A percentile compares a stretch with the other conserved stretches of the same genome.
These are phyloP conservation scores for Pempheris klunzingeri DNA, from an alignment of 2,797 vertebrate genomes.

Conservation along the genomic window DNA sequence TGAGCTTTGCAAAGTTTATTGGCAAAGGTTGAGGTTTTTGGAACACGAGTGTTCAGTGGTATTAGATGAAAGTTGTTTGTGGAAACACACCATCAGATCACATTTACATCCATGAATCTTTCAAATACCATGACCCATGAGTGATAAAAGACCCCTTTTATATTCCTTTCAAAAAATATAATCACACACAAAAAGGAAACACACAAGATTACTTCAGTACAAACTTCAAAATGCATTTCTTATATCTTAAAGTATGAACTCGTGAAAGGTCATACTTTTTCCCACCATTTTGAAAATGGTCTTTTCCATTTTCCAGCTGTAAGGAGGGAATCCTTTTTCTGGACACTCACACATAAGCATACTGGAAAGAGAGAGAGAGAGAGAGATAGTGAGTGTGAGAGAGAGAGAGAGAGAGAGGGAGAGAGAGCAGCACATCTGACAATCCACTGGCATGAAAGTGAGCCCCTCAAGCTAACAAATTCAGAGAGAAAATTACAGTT, in stretches of 20 bases:
- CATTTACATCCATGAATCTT: conserved; percentile 50
- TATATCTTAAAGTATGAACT: conserved; percentile 8
- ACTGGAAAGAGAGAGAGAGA: conserved; percentile 78
- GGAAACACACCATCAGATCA: conserved; percentile 58
- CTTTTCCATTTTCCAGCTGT: conserved; percentile 57
- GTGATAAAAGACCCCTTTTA: conserved; percentile 1
- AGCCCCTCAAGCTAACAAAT: conserved; percentile 85
- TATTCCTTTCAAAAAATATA: background rate
- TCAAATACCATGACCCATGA: conserved; percentile 18
- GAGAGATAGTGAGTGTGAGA: conserved; percentile 78
- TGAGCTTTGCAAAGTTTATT: conserved; percentile 67
- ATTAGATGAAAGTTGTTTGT: conserved; percentile 59
- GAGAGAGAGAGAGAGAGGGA: conserved; percentile 71
- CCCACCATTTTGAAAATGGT: conserved; percentile 56
- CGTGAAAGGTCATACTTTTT: conserved; percentile 24
- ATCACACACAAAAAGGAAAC: background rate
- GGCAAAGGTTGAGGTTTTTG: conserved; percentile 65
- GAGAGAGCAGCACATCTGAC: conserved; percentile 83
- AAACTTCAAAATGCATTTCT: conserved; percentile 21
- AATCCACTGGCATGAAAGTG: conserved; percentile 84
- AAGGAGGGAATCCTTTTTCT: conserved; percentile 64
- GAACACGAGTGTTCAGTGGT: conserved; percentile 53
- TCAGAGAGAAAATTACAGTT: conserved; percentile 87
- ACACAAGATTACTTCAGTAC: background rate
- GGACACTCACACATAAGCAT: conserved; percentile 72